A percentile compares a stretch with the other conserved stretches of the same genome.
Evolutionary conservation across 92 coral and sea anemone species (phyloP).

Genomic region (Heteractis magnifica): DNA sequence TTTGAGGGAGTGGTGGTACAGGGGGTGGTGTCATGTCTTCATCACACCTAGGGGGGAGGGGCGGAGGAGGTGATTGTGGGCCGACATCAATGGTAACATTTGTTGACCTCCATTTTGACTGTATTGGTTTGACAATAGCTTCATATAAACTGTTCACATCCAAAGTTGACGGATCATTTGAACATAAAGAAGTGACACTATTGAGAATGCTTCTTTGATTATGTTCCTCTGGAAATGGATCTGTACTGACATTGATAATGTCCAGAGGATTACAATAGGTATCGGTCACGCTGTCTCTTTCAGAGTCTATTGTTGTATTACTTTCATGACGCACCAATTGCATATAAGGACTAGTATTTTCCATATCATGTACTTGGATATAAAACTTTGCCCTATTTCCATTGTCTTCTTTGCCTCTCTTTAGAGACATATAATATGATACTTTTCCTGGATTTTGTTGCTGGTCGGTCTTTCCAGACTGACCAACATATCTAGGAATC

Average conservation of each 20-base stretch:
- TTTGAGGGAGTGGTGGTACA: constrained; percentile 35
- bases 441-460: constrained; percentile 58
- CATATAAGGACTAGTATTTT: constrained; percentile 66
- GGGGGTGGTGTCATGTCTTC: constrained; percentile 44
- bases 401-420: constrained; percentile 49
- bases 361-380: constrained; percentile 70
- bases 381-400: constrained; percentile 72
- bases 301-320: constrained; percentile 66
- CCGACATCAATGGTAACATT: constrained; percentile 1
- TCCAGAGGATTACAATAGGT: constrained; percentile 44
- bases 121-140: constrained; percentile 47
- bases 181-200: constrained; percentile 53
- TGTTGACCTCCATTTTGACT: constrained; percentile 21
- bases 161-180: constrained; percentile 37
- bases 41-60: constrained; percentile 53
- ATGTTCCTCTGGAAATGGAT: constrained; percentile 28
- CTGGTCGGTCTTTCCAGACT: constrained; percentile 32
- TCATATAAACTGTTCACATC: constrained; percentile 56
- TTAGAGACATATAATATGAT: constrained; percentile 83
- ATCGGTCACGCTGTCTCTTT: constrained; percentile 52
- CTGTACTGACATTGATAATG: constrained; percentile 4
- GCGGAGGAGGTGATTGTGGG: constrained; percentile 51
- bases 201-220: constrained; percentile 39
- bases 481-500: constrained; percentile 79
- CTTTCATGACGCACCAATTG: constrained; percentile 61